A percentile compares a stretch with the other conserved stretches of the same genome.
phyloP scores from a whole-genome alignment of 1,140 invertebrate genomes.

The Campodea augens region DNA sequence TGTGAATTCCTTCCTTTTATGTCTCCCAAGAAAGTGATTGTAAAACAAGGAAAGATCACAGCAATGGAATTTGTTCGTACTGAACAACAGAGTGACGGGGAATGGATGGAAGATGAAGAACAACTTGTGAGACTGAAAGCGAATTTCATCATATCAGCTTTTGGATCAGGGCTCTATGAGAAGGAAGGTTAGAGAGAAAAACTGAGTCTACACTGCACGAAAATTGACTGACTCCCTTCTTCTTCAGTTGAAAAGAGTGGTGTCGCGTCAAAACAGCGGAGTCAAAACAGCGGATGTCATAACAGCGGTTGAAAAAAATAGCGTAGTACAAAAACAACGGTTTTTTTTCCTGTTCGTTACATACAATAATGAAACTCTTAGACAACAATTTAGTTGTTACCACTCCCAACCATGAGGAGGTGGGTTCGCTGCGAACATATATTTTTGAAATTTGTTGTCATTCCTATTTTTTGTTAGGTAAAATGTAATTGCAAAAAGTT shows the following conservation, averaged over 20 bases:
- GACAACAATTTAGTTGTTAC: no score
- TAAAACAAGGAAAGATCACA: conserved; percentile 45
- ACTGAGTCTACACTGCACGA: neutral
- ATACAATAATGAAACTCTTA: no score
- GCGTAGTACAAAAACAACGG: no score
- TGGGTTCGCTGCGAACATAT: no score
- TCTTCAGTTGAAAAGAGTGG: conserved; percentile 1
- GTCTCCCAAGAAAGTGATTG: conserved; percentile 59
- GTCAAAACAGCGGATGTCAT: no score
- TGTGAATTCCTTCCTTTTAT: conserved; percentile 94
- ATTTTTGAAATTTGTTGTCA: no score
- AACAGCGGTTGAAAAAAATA: no score
- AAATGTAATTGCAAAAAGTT: no score
- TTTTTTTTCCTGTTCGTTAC: no score
- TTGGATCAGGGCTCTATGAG: conserved; percentile 72
- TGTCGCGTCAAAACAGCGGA: no score
- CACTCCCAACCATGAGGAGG: no score
- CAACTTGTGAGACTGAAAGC: conserved; percentile 65
- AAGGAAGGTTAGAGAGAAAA: conserved; percentile 33
- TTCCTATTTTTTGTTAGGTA: no score
- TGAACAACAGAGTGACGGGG: conserved; percentile 40
- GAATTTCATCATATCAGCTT: conserved; percentile 88
- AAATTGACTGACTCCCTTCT: conserved; percentile 4
- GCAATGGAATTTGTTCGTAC: conserved; percentile 36
- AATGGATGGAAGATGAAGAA: conserved; percentile 62